Percentiles rank a stretch among this genome's conserved stretches.
Conservation (phyloP, 2,797 vertebrate species). For the Hippopotamyrus pictus region DNA sequence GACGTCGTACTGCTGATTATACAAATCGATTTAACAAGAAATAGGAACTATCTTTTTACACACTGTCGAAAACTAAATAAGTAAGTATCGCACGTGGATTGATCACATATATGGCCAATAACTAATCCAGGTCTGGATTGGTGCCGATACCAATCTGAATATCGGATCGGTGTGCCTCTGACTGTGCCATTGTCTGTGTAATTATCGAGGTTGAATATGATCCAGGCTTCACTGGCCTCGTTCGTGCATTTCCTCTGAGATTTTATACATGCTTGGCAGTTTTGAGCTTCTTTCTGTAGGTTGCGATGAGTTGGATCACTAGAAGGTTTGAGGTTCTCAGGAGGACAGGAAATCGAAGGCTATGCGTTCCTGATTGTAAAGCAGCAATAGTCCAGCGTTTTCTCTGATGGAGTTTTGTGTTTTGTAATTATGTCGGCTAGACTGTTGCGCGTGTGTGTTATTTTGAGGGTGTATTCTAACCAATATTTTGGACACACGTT, state of each 20-base stretch:
- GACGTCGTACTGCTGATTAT: too few relatives aligned
- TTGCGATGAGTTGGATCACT: background rate
- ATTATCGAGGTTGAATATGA: background rate
- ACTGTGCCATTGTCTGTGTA: background rate
- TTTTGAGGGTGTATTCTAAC: background rate
- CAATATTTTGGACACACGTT: background rate
- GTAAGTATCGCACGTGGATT: too few relatives aligned
- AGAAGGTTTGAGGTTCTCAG: background rate
- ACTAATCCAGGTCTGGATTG: too few relatives aligned
- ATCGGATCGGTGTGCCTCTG: too few relatives aligned
- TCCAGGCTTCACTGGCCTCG: background rate
- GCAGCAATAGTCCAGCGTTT: background rate
- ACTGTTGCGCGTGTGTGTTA: background rate
- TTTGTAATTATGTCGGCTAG: background rate
- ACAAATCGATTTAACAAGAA: too few relatives aligned
- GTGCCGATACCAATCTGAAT: too few relatives aligned
- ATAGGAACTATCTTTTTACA: too few relatives aligned
- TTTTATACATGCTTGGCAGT: background rate
- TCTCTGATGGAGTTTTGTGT: background rate
- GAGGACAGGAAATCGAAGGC: background rate
- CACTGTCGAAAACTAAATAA: too few relatives aligned
- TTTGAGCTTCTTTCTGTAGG: background rate
- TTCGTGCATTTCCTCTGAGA: background rate
- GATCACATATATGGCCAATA: too few relatives aligned
- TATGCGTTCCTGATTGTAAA: background rate